Evolutionary conservation across 1,140 invertebrate species (phyloP), one percentile per base, ranked within the genome.

Genomic region (Drepana arcuata): DNA sequence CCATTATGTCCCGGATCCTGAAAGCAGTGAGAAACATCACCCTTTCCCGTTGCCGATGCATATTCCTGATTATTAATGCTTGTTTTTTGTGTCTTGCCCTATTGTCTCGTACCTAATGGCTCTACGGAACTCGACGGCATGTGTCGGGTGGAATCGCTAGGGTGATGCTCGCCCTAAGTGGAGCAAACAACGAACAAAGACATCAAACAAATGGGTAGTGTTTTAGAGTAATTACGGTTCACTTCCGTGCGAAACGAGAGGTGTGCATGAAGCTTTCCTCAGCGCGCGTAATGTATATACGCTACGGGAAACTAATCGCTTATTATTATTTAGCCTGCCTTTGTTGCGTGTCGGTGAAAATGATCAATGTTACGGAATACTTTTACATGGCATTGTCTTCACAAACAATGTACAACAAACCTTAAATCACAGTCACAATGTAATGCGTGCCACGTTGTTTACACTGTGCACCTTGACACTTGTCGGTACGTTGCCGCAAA

Each of bases 171-270:
- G 58, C 65, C 71, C 69, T 78, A 71, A 79, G 74, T 75, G 74
- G 66, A 73, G 66, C 69, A 77, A 81, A 79, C 77, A 79, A 71
- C 67, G 72, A 72, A 82, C 73, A 82, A 79, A 82, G 78, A 79
- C 78, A 79, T 82, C 78, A 80, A 82, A 82, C 74, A 79, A 82
- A 82, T 82, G 75, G 72, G 73, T 72, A 75, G 71, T 78, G 74
- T 82, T 82, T 82, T 82, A 77, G 78, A 78, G 73, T 79, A 80
- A 82, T 82, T 82, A 82, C 75, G 59, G 62, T 71, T 74, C 64
- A 64, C 72, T 79, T 79, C 66, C 72, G 69, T 72, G 66, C 60
- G 63, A 73, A 72, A 69, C 67, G 63, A 68, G 71, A 81, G 70
- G 67, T 79, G 72, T 65, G 60, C 57, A 65, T 58, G 66, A 63